Evolutionary conservation across 2,113 vertebrate species (phyloP).

Genomic region (Cynopterus brachyotis): DNA sequence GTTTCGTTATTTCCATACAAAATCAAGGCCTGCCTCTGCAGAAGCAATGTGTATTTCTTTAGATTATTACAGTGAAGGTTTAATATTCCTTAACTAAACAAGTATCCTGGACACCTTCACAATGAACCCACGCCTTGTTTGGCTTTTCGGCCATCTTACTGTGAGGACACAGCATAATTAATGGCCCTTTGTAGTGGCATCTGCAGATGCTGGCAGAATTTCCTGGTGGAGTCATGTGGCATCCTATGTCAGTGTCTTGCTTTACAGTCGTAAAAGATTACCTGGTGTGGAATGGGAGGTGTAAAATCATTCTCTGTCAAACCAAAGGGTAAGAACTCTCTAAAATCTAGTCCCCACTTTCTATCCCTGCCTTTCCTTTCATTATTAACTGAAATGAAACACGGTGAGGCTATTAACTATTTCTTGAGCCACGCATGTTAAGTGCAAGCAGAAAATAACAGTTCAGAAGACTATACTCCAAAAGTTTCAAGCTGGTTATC

Average conservation of each 20-base stretch:
- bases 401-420: not conserved
- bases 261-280: not conserved
- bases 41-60: not conserved
- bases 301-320: not conserved
- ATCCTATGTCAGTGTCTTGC: not conserved
- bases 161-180: not conserved
- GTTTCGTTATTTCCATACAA: constrained; percentile 36
- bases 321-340: not conserved
- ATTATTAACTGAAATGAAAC: not conserved
- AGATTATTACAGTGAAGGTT: not conserved
- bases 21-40: constrained; percentile 8
- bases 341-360: not conserved
- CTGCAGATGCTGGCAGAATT: not conserved
- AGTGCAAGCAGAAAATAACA: not conserved
- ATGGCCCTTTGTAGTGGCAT: not conserved
- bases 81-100: constrained; percentile 1
- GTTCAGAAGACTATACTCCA: not conserved
- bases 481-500: not conserved
- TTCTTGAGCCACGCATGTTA: not conserved
- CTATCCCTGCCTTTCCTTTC: not conserved
- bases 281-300: not conserved
- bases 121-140: not conserved
- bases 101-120: not conserved
- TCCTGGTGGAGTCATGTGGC: not conserved
- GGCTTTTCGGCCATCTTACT: not conserved